These are phyloP conservation scores for Gnatocerus cornutus DNA, from an alignment of 2,888 invertebrate species.

Conservation along the genomic window DNA sequence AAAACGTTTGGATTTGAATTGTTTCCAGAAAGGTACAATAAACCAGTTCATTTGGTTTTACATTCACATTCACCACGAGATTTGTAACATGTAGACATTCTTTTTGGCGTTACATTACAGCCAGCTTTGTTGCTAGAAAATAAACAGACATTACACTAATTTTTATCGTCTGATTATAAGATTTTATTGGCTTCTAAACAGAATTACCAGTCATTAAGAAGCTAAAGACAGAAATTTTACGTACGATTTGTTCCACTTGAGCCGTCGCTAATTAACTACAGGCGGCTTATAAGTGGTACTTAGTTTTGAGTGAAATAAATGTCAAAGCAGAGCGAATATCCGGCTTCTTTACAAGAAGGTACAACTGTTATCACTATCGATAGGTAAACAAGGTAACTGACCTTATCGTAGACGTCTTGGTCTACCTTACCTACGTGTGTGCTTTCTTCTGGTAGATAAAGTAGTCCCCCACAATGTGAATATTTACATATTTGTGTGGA, in stretches of 20 bases:
- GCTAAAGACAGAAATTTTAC: neutral
- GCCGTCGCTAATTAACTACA: neutral
- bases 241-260: constrained; percentile 1
- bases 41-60: constrained; percentile 4
- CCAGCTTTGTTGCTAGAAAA: too few relatives aligned
- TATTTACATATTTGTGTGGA: neutral
- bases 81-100: too few relatives aligned
- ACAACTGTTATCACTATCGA: constrained; percentile 13
- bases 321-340: neutral
- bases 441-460: constrained; percentile 1
- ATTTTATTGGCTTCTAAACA: too few relatives aligned
- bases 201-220: neutral
- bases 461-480: neutral
- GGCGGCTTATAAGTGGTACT: neutral
- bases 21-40: neutral
- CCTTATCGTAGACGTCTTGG: constrained; percentile 21
- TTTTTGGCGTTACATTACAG: too few relatives aligned
- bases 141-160: too few relatives aligned
- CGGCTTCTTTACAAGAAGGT: neutral
- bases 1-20: neutral
- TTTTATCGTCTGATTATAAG: too few relatives aligned
- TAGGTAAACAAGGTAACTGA: constrained; percentile 16
- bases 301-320: neutral
- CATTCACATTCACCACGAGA: constrained; percentile 3
- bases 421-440: constrained; percentile 5